phyloP scores from a whole-genome alignment of 2,888 invertebrate genomes.

The Ophraella communa region DNA sequence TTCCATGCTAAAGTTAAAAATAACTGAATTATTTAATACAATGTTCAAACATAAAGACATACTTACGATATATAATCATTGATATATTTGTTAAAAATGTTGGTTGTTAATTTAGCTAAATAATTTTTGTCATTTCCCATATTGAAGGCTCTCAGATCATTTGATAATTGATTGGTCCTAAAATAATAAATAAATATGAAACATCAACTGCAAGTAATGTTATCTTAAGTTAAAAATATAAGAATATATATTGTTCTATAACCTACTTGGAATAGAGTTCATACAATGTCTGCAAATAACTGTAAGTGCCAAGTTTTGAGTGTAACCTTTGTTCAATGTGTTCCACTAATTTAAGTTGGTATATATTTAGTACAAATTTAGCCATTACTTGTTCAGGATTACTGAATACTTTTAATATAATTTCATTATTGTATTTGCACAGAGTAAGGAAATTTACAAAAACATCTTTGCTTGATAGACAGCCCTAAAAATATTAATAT shows the following conservation, averaged over 20 bases:
- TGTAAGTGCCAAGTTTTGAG: constrained; percentile 83
- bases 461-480: constrained; percentile 85
- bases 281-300: constrained; percentile 86
- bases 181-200: not conserved
- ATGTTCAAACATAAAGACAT: constrained; percentile 13
- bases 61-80: constrained; percentile 76
- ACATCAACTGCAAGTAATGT: not conserved
- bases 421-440: constrained; percentile 84
- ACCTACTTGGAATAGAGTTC: constrained; percentile 86
- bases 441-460: constrained; percentile 89
- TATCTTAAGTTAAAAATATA: not conserved
- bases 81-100: constrained; percentile 81
- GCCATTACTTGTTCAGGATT: constrained; percentile 98
- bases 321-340: constrained; percentile 82
- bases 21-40: not conserved
- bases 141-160: constrained; percentile 75
- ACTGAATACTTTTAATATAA: constrained; percentile 88
- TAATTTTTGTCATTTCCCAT: constrained; percentile 81
- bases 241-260: not conserved
- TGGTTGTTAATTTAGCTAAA: constrained; percentile 77
- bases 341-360: constrained; percentile 87
- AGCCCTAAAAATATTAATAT: constrained; percentile 67
- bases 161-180: constrained; percentile 79
- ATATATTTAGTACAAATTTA: constrained; percentile 95
- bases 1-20: constrained; percentile 66